A percentile compares a stretch with the other conserved stretches of the same genome.
Conservation (phyloP, 2,888 invertebrate genomes). For the Slavum lentiscoides region DNA sequence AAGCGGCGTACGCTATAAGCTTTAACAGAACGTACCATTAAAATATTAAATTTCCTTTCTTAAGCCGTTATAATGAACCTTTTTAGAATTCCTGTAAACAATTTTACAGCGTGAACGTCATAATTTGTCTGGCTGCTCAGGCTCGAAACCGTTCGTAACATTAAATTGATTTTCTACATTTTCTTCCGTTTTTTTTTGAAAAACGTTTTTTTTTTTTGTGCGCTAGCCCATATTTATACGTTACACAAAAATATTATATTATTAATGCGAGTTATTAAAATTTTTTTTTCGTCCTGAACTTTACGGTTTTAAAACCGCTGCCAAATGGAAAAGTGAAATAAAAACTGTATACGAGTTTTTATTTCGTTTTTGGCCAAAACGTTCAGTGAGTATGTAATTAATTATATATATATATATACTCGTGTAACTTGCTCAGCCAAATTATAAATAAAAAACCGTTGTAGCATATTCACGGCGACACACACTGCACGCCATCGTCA, state of each 20-base stretch:
- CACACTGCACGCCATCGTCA: not conserved
- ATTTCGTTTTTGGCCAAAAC: not conserved
- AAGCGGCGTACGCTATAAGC: not conserved
- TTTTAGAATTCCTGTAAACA: not conserved
- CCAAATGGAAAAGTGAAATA: not conserved
- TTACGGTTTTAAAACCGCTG: conserved; percentile 8
- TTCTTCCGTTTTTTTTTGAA: no score
- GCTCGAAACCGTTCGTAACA: not conserved
- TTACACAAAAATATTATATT: no score
- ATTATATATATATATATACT: not conserved
- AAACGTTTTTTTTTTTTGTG: no score
- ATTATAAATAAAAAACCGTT: conserved; percentile 26
- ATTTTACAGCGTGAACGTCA: not conserved
- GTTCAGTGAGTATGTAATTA: not conserved
- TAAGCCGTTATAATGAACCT: not conserved
- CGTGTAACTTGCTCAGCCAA: conserved; percentile 4
- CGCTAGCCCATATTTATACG: no score
- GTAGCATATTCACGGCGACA: not conserved
- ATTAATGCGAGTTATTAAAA: no score
- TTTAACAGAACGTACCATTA: not conserved
- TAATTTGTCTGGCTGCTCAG: not conserved
- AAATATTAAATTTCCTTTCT: conserved; percentile 19
- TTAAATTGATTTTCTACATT: not conserved
- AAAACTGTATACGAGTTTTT: not conserved
- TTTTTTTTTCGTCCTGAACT: not conserved